These are phyloP conservation scores for Pogonomyrmex barbatus DNA, from an alignment of 1,140 invertebrate species.

Conservation along the genomic window DNA sequence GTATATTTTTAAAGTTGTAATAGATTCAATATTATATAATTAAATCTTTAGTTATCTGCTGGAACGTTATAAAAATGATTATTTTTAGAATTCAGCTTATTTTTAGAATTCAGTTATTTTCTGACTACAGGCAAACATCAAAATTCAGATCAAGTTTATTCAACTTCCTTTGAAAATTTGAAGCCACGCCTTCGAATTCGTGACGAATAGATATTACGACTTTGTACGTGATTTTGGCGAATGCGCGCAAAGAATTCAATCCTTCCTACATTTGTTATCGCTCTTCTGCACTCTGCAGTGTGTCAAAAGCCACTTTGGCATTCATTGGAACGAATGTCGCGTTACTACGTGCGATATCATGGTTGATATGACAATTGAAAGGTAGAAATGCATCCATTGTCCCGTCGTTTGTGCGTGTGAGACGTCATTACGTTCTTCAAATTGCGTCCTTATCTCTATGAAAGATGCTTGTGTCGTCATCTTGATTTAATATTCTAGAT, in stretches of 20 bases:
- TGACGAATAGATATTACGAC: neutral
- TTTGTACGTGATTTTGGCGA: conserved; percentile 42
- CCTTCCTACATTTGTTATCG: conserved; percentile 43
- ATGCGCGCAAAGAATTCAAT: conserved; percentile 17
- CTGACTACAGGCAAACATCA: conserved; percentile 4
- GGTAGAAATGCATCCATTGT: conserved; percentile 58
- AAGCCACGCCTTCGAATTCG: conserved; percentile 3
- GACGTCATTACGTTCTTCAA: conserved; percentile 28
- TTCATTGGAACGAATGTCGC: conserved; percentile 9
- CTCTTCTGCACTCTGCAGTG: neutral
- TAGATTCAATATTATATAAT: neutral
- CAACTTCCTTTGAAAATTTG: conserved; percentile 38
- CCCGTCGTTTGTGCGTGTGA: conserved; percentile 48
- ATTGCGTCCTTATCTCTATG: conserved; percentile 56
- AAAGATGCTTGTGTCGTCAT: conserved; percentile 27
- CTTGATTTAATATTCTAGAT: conserved; percentile 44
- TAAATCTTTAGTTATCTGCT: neutral
- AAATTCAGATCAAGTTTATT: conserved; percentile 25
- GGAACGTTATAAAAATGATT: neutral
- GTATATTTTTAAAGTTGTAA: neutral
- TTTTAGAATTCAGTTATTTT: conserved; percentile 9
- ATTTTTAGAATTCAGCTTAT: conserved; percentile 6
- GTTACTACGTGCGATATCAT: conserved; percentile 17
- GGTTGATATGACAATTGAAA: conserved; percentile 65
- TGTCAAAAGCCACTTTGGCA: conserved; percentile 24